phyloP scores from a whole-genome alignment of 2,113 vertebrate species.

The Macquaria australasica region DNA sequence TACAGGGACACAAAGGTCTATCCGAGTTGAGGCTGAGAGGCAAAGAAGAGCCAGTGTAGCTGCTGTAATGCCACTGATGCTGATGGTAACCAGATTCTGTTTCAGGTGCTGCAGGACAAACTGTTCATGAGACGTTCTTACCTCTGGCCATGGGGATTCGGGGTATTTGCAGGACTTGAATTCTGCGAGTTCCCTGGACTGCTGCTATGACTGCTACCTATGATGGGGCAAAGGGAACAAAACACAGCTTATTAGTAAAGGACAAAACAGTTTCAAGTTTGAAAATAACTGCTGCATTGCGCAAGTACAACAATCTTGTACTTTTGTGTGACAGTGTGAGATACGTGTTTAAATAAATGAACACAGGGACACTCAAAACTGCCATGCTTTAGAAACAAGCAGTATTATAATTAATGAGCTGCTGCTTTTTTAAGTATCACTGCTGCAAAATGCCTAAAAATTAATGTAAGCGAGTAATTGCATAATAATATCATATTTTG shows the following conservation, averaged over 20 bases:
- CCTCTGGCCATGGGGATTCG: conserved; percentile 78
- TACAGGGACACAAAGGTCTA: background rate
- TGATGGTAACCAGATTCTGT: background rate
- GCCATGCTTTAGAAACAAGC: background rate
- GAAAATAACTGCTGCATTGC: background rate
- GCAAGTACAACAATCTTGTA: background rate
- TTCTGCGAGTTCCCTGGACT: conserved; percentile 81
- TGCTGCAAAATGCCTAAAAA: background rate
- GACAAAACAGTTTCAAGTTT: background rate
- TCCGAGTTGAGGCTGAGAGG: background rate
- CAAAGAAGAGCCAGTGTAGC: background rate
- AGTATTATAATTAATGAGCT: background rate
- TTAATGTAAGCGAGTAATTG: too few species aligned
- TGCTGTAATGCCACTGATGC: background rate
- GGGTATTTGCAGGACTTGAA: conserved; percentile 75
- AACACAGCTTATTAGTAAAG: background rate
- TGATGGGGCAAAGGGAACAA: background rate
- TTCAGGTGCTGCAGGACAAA: background rate
- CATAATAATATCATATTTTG: too few species aligned
- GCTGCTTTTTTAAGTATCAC: too few species aligned
- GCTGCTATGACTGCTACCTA: conserved; percentile 92
- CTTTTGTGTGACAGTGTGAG: background rate
- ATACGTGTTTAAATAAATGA: background rate
- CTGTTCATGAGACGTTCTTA: conserved; percentile 46
- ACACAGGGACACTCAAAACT: background rate